Conservation (phyloP, 2,113 vertebrate species). For the Todiramphus chloris region DNA sequence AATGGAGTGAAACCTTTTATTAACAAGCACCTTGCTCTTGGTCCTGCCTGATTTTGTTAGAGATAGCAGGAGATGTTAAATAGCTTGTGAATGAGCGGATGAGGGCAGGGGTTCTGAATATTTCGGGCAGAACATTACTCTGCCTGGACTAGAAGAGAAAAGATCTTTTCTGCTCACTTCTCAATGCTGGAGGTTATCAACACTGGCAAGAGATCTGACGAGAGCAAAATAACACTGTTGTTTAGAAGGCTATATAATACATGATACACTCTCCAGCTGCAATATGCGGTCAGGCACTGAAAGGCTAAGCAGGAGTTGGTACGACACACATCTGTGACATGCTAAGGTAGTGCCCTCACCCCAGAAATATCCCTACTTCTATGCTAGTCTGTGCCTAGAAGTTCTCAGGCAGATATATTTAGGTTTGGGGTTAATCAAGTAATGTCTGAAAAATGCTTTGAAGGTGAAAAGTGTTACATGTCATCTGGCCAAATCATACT, state of each 20-base stretch:
- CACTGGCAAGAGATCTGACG: conserved; percentile 32
- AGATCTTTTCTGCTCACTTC: conserved; percentile 38
- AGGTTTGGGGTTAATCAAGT: conserved; percentile 29
- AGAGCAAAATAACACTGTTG: conserved; percentile 1
- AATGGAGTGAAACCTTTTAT: conserved; percentile 17
- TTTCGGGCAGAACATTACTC: neutral
- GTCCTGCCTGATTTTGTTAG: neutral
- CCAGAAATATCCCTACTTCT: neutral
- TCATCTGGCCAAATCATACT: conserved; percentile 47
- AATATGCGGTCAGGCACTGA: neutral
- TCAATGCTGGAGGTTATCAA: conserved; percentile 31
- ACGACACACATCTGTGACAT: neutral
- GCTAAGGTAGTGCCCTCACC: neutral
- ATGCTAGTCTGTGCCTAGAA: neutral
- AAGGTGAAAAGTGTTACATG: conserved; percentile 37
- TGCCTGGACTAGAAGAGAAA: neutral
- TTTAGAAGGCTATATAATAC: conserved; percentile 20
- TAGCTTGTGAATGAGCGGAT: neutral
- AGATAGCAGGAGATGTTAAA: neutral
- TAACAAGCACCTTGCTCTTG: conserved; percentile 34
- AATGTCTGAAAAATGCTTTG: conserved; percentile 47
- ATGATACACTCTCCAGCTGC: neutral
- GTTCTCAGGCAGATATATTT: conserved; percentile 29
- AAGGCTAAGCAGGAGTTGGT: neutral
- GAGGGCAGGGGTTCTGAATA: neutral